These are phyloP conservation scores for Hyppa rectilinea DNA, from an alignment of 2,888 invertebrate species.

Conservation along the genomic window DNA sequence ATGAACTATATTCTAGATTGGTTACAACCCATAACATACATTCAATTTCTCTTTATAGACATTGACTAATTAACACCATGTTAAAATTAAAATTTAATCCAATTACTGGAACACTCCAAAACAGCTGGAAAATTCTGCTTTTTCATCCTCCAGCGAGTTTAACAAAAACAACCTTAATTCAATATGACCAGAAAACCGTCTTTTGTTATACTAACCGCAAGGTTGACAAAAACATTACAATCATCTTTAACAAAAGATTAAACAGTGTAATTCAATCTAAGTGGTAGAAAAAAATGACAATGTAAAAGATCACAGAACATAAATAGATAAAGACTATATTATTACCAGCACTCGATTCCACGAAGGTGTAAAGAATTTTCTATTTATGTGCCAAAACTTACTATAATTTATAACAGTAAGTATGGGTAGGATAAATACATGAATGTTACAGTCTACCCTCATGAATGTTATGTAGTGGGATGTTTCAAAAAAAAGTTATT, in stretches of 20 bases:
- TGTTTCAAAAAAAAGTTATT: not conserved
- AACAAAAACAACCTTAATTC: constrained; percentile 13
- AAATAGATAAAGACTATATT: constrained; percentile 23
- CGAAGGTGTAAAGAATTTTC: not conserved
- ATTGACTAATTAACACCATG: no score
- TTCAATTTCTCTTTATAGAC: not conserved
- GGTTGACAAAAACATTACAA: constrained; percentile 38
- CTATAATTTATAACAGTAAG: not conserved
- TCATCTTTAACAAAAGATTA: constrained; percentile 27
- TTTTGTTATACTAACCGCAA: constrained; percentile 38
- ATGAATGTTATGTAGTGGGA: not conserved
- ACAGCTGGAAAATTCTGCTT: constrained; percentile 12
- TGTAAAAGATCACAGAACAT: not conserved
- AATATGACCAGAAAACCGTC: constrained; percentile 24
- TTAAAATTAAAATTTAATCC: not conserved
- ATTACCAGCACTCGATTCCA: not conserved
- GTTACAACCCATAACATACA: no score
- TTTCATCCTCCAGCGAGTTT: constrained; percentile 7
- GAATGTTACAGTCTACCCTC: not conserved
- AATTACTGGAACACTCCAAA: not conserved
- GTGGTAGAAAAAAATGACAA: constrained; percentile 1
- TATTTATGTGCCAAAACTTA: not conserved
- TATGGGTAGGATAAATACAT: not conserved
- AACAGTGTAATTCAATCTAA: constrained; percentile 20
- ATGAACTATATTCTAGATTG: not conserved